These are phyloP conservation scores for Stegastes partitus DNA, from an alignment of 2,113 vertebrate species.

Conservation along the genomic window DNA sequence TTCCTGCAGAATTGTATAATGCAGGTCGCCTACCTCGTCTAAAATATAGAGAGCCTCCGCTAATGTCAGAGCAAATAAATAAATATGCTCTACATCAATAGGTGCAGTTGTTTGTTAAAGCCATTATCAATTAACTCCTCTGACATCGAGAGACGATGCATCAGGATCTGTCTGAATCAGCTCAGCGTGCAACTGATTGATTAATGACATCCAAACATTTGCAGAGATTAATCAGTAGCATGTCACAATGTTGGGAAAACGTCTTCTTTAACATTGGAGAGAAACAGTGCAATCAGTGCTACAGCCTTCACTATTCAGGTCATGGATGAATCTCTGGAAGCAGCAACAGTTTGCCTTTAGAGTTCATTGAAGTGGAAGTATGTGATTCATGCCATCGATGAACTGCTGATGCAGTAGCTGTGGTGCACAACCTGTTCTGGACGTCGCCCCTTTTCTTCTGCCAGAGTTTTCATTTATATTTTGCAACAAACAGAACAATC, in stretches of 20 bases:
- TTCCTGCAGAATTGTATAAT: background rate
- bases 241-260: background rate
- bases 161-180: background rate
- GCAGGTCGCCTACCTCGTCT: background rate
- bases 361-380: too few species aligned
- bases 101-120: background rate
- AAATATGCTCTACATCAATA: background rate
- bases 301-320: too few species aligned
- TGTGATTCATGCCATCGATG: too few species aligned
- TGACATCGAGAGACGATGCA: background rate
- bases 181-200: background rate
- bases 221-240: background rate
- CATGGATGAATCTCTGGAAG: too few species aligned
- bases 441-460: too few species aligned
- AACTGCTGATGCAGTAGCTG: too few species aligned
- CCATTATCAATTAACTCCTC: background rate
- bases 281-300: too few species aligned
- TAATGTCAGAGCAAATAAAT: background rate
- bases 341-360: too few species aligned
- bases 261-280: too few species aligned
- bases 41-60: background rate
- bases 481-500: too few species aligned
- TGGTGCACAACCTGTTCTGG: too few species aligned
- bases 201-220: background rate
- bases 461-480: too few species aligned